A percentile compares a stretch with the other conserved stretches of the same genome.
Evolutionary conservation across 2,113 vertebrate species (phyloP).

Genomic region (Odontesthes bonariensis): DNA sequence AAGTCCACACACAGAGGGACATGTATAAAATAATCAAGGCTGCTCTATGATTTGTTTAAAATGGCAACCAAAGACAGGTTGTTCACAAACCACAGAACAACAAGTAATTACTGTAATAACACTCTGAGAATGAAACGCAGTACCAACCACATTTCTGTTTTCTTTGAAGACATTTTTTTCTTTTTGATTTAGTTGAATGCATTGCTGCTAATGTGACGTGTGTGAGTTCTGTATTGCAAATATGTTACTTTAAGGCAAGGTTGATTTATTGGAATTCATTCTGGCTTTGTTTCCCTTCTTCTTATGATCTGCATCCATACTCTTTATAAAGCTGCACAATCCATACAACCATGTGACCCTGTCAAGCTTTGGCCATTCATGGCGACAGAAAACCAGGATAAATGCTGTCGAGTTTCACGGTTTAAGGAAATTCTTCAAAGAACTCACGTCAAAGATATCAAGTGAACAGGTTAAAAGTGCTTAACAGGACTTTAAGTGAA

Average conservation of each 20-base stretch:
- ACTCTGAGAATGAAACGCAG: conserved; percentile 1
- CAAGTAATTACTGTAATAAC: conserved; percentile 21
- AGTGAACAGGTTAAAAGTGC: not conserved
- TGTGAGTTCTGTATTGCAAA: too few species aligned
- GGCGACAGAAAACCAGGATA: too few species aligned
- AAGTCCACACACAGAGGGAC: not conserved
- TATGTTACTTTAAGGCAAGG: too few species aligned
- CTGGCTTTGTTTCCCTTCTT: too few species aligned
- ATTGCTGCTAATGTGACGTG: not conserved
- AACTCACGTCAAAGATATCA: not conserved
- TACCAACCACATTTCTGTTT: conserved; percentile 7
- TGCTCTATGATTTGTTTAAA: not conserved
- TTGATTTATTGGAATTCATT: too few species aligned
- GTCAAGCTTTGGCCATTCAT: not conserved
- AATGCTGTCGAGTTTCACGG: too few species aligned
- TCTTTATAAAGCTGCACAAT: not conserved
- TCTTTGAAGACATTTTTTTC: not conserved
- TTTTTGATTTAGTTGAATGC: not conserved
- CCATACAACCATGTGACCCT: not conserved
- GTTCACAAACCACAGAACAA: not conserved
- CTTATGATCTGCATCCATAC: too few species aligned
- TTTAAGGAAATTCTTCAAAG: not conserved
- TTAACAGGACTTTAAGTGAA: not conserved
- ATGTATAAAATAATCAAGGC: too few species aligned
- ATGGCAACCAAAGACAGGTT: not conserved